These are phyloP conservation scores for Dicranocentrus wangi DNA, from an alignment of 2,888 invertebrate genomes.

Conservation along the genomic window DNA sequence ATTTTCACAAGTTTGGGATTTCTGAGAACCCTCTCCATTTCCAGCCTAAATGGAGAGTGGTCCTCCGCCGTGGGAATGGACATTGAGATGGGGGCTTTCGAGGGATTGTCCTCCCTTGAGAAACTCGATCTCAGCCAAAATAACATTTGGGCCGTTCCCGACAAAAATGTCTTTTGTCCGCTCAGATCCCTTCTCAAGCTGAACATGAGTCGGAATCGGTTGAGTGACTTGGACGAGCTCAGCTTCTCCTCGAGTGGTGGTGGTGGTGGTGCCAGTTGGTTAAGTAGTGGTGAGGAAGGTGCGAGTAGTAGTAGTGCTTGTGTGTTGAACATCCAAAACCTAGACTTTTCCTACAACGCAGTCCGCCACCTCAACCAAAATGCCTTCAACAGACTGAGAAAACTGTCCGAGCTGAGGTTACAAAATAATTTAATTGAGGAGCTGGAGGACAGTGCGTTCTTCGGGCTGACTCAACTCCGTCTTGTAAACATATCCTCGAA, in stretches of 20 bases:
- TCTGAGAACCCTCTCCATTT: slow-evolving; percentile 83
- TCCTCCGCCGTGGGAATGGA: slow-evolving; percentile 83
- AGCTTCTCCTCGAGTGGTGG: slow-evolving; percentile 78
- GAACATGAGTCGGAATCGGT: slow-evolving; percentile 89
- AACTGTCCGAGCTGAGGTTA: slow-evolving; percentile 84
- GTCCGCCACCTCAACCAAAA: slow-evolving; percentile 83
- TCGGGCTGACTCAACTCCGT: slow-evolving; percentile 83
- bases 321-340: slow-evolving; percentile 81
- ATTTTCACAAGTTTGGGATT: slow-evolving; percentile 68
- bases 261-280: slow-evolving; percentile 14
- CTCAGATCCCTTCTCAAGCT: slow-evolving; percentile 85
- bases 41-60: slow-evolving; percentile 88
- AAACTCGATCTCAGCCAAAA: slow-evolving; percentile 90
- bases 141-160: slow-evolving; percentile 91
- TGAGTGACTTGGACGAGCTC: slow-evolving; percentile 84
- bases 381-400: slow-evolving; percentile 82
- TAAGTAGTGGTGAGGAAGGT: slow-evolving; percentile 74
- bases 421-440: slow-evolving; percentile 85
- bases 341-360: slow-evolving; percentile 85
- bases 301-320: slow-evolving; percentile 78
- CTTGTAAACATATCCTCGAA: slow-evolving; percentile 89
- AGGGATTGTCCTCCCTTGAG: slow-evolving; percentile 85
- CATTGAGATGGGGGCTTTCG: slow-evolving; percentile 82
- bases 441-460: slow-evolving; percentile 85
- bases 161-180: slow-evolving; percentile 87